Evolutionary conservation across 2,113 vertebrate species (phyloP), one percentile per base, ranked within the genome.

Genomic region (Sinocyclocheilus anophthalmus): DNA sequence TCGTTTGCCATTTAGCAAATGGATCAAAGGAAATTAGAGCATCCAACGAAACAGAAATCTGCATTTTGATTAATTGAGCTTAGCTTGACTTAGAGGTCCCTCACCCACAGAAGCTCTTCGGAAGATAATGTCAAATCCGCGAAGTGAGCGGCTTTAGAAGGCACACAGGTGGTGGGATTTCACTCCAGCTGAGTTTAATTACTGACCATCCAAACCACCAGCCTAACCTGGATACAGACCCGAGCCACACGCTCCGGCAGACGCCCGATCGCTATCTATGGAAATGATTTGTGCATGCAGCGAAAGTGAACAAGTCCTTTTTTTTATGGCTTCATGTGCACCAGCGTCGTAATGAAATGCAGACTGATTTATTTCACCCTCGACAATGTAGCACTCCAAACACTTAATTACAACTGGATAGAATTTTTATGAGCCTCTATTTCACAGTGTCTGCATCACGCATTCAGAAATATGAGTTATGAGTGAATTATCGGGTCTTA

Each of bases 361-460:
- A 77, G 88, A 81, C 55, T 50, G 87, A 85, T 88, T 88, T 87
- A 91, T 89, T 87, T 63, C 45, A 22, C 20, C 88, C 87, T 50
- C 88, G 67, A 90, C 89, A 88, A 87, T 90, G 90, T 92, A 53
- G 57, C 70, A 81, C 84, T 89, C 78, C 91, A 90, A 90, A 92
- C 92, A 90, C 90, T 91, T 89, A 76, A 91, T 70, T 90, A 92
- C 88, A 91, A 90, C 80, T 88, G 90, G 92, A 92, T 92, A 87
- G 91, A 91, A 92, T 90, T 92, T 94, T 93, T 92, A 93, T 93
- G 90, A 88, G 89, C 91, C 89, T 92, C 89, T 86, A 88, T 92
- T 88, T 92, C 90, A 90, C 90, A 90, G 85, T 89, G 88, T 81
- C 78, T 7, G 87, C 87, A 88, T 88, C 69, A 85, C 86, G 87